Conservation (phyloP, 2,888 invertebrate genomes). For the Acleris laterana region DNA sequence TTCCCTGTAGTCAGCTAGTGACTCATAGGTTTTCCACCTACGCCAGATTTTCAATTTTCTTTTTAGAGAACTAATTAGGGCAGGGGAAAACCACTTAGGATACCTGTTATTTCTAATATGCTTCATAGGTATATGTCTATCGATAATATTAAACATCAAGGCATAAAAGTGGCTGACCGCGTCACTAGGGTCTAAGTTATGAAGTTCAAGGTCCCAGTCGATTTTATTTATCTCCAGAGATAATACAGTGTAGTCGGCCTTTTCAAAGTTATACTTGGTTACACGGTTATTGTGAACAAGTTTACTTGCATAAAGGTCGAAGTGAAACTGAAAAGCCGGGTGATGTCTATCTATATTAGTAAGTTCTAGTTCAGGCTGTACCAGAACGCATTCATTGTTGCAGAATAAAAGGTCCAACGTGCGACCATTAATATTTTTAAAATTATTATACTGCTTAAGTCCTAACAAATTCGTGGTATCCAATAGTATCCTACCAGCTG, state of each 20-base stretch:
- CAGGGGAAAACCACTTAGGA: conserved; percentile 11
- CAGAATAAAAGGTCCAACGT: conserved; percentile 4
- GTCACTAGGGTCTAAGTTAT: background rate
- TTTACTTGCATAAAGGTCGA: background rate
- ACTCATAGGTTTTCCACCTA: conserved; percentile 5
- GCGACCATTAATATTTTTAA: background rate
- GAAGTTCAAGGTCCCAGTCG: background rate
- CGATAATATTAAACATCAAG: background rate
- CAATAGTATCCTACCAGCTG: background rate
- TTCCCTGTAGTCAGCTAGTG: conserved; percentile 3
- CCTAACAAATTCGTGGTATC: background rate
- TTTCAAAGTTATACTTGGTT: conserved; percentile 2
- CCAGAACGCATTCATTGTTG: background rate
- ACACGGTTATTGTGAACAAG: background rate
- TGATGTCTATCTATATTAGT: conserved; percentile 11
- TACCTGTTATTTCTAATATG: background rate
- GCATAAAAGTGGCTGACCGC: conserved; percentile 5
- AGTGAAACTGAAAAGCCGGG: conserved; percentile 1
- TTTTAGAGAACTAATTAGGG: conserved; percentile 1
- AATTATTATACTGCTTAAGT: conserved; percentile 7
- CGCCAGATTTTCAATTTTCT: conserved; percentile 7
- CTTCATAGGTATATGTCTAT: background rate
- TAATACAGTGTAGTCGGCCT: background rate
- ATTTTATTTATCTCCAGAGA: background rate
- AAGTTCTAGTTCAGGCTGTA: background rate